Percentiles rank a stretch among this genome's conserved stretches.
These are phyloP conservation scores for Riparia riparia DNA, from an alignment of 2,113 vertebrate species.

Conservation along the genomic window DNA sequence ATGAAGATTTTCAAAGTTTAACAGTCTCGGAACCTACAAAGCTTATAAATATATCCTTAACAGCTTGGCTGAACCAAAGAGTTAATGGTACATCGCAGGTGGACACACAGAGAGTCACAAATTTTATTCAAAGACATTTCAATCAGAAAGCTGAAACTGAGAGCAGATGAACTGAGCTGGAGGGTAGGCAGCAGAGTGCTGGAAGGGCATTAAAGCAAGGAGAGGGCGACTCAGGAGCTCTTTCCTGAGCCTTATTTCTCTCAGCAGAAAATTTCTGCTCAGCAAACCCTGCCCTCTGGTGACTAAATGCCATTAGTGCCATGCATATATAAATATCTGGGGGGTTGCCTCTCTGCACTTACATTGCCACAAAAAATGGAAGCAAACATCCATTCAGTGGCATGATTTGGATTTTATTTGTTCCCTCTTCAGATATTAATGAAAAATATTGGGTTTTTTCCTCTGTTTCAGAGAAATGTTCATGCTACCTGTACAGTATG, in stretches of 20 bases:
- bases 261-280: constrained; percentile 22
- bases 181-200: too few relatives aligned
- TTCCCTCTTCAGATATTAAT: neutral
- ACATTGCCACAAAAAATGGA: neutral
- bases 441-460: fast-evolving
- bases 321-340: neutral
- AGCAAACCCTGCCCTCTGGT: constrained; percentile 80
- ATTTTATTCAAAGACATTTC: neutral
- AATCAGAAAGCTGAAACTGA: neutral
- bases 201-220: neutral
- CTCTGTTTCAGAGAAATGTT: neutral
- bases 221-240: neutral
- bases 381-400: neutral
- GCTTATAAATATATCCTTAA: neutral
- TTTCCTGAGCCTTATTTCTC: neutral
- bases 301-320: constrained; percentile 32
- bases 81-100: neutral
- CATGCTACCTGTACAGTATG: neutral
- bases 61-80: neutral
- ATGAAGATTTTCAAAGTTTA: neutral
- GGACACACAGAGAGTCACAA: neutral
- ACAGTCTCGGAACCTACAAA: neutral
- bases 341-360: neutral
- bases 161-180: neutral
- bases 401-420: neutral